Base-by-base conservation (phyloP, 2,888 invertebrate species). In the Acanthococcus lagerstroemiae region DNA sequence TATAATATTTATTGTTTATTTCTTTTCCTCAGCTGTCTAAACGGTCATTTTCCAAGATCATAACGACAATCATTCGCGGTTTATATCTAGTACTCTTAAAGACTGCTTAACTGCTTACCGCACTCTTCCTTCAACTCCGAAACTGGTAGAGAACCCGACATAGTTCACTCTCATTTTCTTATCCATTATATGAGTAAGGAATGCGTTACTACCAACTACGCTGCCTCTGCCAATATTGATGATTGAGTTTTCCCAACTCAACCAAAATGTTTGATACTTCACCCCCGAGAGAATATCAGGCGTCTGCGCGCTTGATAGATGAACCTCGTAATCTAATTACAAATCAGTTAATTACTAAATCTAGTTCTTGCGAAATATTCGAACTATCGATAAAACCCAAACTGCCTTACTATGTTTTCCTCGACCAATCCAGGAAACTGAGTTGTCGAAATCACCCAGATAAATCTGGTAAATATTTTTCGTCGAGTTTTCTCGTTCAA, bases 261-360 rank as follows among this genome's bases (percentile, higher is more conserved):
- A 79, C 84, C 84, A 84, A 78, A 83, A 84, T 0, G 83, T 82
- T 68, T 81, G 80, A 80, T 83, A 84, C 0, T 80, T 77, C 27
- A 68, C 80, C 69, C 80, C 80, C 0, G 82, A 81, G 22, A 84
- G 78, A 6, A 80, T 79, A 58, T 80, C 80, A 0, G 82, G 81
- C 30, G 83, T 83, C 65, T 80, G 78, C 1, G 80, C 79, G 68
- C 81, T 82, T 19, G 80, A 79, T 61, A 84, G 73, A 70, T 83
- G 84, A 12, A 84, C 82, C 45, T 83, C 83, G 71, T 83, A 68
- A 30, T 52, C 57, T 63, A 17, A 24, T n/a, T n/a, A n/a, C n/a
- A n/a, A n/a, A n/a, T n/a, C n/a, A n/a, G n/a, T n/a, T 37, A 44
- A 37, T 1, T 55, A 24, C 9, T 4, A 24, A 24, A 55, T 25